Conservation (phyloP, 2,888 invertebrate genomes). For the Athalia cordata region DNA sequence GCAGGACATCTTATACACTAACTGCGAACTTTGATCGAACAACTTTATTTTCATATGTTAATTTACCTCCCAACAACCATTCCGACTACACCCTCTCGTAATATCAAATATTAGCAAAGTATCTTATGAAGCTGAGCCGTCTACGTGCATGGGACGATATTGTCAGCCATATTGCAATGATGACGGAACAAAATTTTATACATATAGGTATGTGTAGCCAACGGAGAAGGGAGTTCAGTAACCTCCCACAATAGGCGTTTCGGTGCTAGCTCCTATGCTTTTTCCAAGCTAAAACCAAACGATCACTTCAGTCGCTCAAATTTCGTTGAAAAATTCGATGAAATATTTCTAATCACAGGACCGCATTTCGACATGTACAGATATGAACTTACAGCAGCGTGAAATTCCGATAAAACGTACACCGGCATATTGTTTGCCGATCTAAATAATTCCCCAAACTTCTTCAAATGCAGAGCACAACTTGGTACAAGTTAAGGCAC, state of each 20-base stretch:
- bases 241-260: conserved; percentile 44
- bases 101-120: conserved; percentile 15
- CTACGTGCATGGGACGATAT: conserved; percentile 33
- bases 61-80: conserved; percentile 1
- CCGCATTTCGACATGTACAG: background rate
- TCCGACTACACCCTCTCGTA: conserved; percentile 5
- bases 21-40: background rate
- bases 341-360: background rate
- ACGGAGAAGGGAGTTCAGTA: conserved; percentile 40
- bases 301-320: background rate
- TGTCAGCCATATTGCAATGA: conserved; percentile 39
- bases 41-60: conserved; percentile 3
- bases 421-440: background rate
- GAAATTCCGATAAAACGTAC: background rate
- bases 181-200: conserved; percentile 17
- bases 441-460: conserved; percentile 86
- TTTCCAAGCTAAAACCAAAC: conserved; percentile 3
- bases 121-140: conserved; percentile 3
- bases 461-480: conserved; percentile 96
- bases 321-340: background rate
- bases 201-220: background rate
- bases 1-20: background rate
- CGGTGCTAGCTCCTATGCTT: conserved; percentile 1
- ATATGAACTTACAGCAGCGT: background rate
- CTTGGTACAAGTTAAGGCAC: conserved; percentile 96